Base-by-base conservation (phyloP, 2,797 vertebrate species). In the Atherinosoma microstoma region DNA sequence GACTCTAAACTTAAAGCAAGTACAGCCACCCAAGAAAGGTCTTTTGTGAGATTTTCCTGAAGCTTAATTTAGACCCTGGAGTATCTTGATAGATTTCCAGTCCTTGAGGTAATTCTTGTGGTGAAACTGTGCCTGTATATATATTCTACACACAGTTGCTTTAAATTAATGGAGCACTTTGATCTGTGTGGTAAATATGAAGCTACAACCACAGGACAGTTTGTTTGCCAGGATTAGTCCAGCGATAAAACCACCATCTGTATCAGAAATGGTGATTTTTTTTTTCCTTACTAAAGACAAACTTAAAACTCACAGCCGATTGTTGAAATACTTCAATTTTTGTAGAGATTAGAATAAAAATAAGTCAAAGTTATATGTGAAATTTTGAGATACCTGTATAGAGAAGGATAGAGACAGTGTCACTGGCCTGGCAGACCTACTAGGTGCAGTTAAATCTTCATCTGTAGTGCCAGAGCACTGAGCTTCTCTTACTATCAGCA, bases 1-100 rank as follows among this genome's bases (percentile, higher is more conserved):
- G 20, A 56, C 54, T 54, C 27, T 45, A 24, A 42, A 67, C 20
- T 67, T n/a, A 11, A 67, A 58, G 34, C 38, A 7, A 67, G 53
- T n/a, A n/a, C 47, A 10, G 24, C 18, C 49, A 51, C 22, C 22
- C 49, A 51, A 51, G 22, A 51, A 51, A 7, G 24, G n/a, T 12
- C 51, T 58, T 30, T 67, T 36, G 38, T 6, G 42, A 27, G n/a
- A 32, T 45, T 58, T 32, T 30, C 20, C 29, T 10, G 1, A 12
- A 29, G 49, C n/a, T 51, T 42, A 58, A 42, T 69, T 59, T 51
- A 59, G 40, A 69, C 32, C 11, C 42, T 51, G 6, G 6, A 38
- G 32, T 53, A 22, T 61, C 32, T 53, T 70, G 47, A 70, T 61
- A 70, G 22, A 22, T 16, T 38, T 53, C 29, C 15, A 22, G 24